Evolutionary conservation across 2,113 vertebrate genomes (phyloP), one percentile per base, ranked within the genome.

Genomic region (Epinephelus moara): DNA sequence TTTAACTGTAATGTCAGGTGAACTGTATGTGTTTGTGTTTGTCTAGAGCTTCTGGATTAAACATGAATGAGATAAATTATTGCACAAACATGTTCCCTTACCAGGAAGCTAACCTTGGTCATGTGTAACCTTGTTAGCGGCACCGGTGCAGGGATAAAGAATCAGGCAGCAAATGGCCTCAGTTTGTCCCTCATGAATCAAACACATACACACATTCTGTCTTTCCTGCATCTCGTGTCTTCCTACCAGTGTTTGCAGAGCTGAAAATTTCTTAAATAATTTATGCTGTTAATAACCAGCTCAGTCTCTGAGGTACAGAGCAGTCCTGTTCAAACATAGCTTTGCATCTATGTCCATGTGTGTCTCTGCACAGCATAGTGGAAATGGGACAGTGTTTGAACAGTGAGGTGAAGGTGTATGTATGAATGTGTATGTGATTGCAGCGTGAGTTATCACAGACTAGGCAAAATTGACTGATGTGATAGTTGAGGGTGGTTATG

Each of bases 211-310:
- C 76, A 45, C 37, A 56, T 30, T 66, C 60, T 56, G 21, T 70
- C 63, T 63, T 50, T 79, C 78, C 62, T 63, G 61, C 63, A 73
- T 77, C 55, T 75, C 33, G 70, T 78, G 62, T 88, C 82, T 78
- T 79, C 62, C 76, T 52, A 55, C 68, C 64, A 76, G 59, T 94
- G 91, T 95, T 95, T 95, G 92, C 91, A 78, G 88, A 93, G 84
- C 89, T 93, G 85, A 87, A 93, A 80, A 93, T 93, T 85, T 94
- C 92, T 93, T 94, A 89, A 96, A 96, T 96, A 95, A 96, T 96
- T 93, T 85, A 96, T 92, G 91, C 80, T 89, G 91, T 93, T 96
- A 94, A 95, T 95, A 95, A 96, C 92, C 88, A 91, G 78, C 82
- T 80, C 56, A 30, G 90, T 88, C 90, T 92, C 92, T 87, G 72